Base-by-base conservation (phyloP, 2,113 vertebrate genomes). In the Nycticebus coucang region DNA sequence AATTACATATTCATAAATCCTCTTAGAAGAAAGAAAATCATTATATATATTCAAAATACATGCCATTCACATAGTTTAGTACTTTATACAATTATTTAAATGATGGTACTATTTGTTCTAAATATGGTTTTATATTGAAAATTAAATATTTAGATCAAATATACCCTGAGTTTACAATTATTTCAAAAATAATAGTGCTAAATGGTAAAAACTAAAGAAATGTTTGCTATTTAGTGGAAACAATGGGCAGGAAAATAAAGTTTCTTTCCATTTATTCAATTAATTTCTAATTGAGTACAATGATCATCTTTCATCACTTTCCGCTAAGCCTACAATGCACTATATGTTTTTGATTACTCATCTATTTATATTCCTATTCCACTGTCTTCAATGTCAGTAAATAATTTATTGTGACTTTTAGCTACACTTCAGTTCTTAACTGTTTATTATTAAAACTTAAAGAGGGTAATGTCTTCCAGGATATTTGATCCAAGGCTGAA, bases 61-160 rank as follows among this genome's bases (percentile, higher is more conserved):
- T 3, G 35, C 10, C 12, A 60, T 64, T 84, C 69, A 96, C 92
- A 37, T 77, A 50, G 35, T 33, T 45, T n/a, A n/a, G 2, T 72
- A 85, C 18, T 35, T 89, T 2, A 71, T n/a, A 41, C 10, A 92
- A 66, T 77, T 66, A 72, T 74, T 88, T 94, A 86, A 59, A 5
- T 66, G 0, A 87, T 45, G 77, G 80, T 22, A 59, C 68, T 19
- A 77, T 72, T 10, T 35, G 22, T 84, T 55, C 64, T 82, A 96
- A 59, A 69, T 13, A 59, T 75, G 8, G 28, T 59, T 96, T 95
- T 53, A 30, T 69, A 53, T 45, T 92, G 1, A 5, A 7, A 6
- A 77, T 88, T 90, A 74, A 79, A 81, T 89, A 75, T 94, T 79
- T 87, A 55, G 35, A 50, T 78, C 12, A 74, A 83, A 35, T 62